phyloP scores from a whole-genome alignment of 2,888 invertebrate genomes.

The Sphaerophoria rueppellii region DNA sequence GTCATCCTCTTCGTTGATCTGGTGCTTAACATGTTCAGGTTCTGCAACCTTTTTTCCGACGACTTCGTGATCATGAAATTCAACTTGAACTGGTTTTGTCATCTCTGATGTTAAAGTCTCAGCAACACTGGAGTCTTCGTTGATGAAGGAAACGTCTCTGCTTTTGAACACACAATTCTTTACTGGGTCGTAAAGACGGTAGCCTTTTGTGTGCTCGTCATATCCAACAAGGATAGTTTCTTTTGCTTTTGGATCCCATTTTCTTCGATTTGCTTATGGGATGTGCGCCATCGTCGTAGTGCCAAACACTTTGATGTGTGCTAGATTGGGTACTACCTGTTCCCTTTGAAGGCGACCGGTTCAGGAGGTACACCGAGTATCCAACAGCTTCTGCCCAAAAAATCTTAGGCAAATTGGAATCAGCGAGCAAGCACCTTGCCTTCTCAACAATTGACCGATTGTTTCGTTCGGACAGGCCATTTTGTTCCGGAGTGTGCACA shows the following conservation, averaged over 20 bases:
- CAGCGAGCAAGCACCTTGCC: not conserved
- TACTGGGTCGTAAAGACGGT: slow-evolving; percentile 35
- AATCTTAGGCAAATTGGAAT: not conserved
- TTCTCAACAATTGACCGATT: slow-evolving; percentile 34
- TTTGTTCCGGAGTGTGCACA: no score
- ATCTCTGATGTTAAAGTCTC: not conserved
- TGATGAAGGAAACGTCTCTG: not conserved
- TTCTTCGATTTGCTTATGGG: slow-evolving; percentile 43
- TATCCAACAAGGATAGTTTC: slow-evolving; percentile 53
- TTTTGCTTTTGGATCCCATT: slow-evolving; percentile 56
- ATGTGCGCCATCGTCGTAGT: slow-evolving; percentile 18
- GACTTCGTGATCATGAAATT: not conserved
- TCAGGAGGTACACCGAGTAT: slow-evolving; percentile 25
- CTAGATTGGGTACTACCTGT: not conserved
- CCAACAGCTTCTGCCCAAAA: slow-evolving; percentile 20
- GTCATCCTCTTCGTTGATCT: slow-evolving; percentile 3
- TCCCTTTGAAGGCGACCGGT: slow-evolving; percentile 22
- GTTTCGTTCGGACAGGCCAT: slow-evolving; percentile 7
- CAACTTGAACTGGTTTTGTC: not conserved
- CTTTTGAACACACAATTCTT: not conserved
- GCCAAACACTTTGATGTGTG: slow-evolving; percentile 15
- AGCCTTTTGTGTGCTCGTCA: slow-evolving; percentile 64
- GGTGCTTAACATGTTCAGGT: not conserved
- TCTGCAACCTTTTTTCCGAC: not conserved
- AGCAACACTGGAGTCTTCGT: not conserved